Evolutionary conservation across 2,113 vertebrate species (phyloP), one percentile per base, ranked within the genome.

Genomic region (Plestiodon gilberti): DNA sequence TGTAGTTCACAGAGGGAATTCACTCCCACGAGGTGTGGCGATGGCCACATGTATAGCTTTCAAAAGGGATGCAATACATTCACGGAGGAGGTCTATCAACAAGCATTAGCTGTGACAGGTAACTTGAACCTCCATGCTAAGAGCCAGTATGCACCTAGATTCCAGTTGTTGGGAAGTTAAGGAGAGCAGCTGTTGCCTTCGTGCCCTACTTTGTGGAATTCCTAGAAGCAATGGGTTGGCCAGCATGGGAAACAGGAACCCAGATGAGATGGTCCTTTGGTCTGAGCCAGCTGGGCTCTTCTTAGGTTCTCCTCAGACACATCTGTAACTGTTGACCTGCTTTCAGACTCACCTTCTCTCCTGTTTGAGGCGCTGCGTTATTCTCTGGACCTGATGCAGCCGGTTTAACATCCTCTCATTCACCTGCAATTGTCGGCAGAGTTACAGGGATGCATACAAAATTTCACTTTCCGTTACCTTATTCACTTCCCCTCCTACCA

Each of bases 331-430:
- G n/a, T 55, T 40, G 55, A 40, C 2, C 14, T 43, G 35, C 30
- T 57, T 65, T n/a, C 23, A 1, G 43, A 2, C 43, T 81, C 95
- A 98, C 98, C 97, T 96, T 79, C 98, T 95, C 88, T 98, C 98
- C 89, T 98, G 98, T 92, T 98, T 98, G 23, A 98, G 82, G 22
- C 96, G 95, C 4, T 97, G 96, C 0, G 97, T 98, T 78, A 98
- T 96, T 94, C 97, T 97, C 83, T 98, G 97, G 2, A 98, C 97
- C 79, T 98, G 97, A 64, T 98, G 98, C 74, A 98, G 97, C 55
- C 98, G 97, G 88, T 97, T 97, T 20, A 98, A 91, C 83, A 98
- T 97, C 86, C 97, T 96, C 90, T 98, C 98, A 22, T 98, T 98
- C 52, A 98, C 98, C 98, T 98, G 86, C 2, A 22, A 81, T 13